A percentile compares a stretch with the other conserved stretches of the same genome.
Evolutionary conservation across 2,888 invertebrate species (phyloP).

Genomic region (Seladonia tumulorum): DNA sequence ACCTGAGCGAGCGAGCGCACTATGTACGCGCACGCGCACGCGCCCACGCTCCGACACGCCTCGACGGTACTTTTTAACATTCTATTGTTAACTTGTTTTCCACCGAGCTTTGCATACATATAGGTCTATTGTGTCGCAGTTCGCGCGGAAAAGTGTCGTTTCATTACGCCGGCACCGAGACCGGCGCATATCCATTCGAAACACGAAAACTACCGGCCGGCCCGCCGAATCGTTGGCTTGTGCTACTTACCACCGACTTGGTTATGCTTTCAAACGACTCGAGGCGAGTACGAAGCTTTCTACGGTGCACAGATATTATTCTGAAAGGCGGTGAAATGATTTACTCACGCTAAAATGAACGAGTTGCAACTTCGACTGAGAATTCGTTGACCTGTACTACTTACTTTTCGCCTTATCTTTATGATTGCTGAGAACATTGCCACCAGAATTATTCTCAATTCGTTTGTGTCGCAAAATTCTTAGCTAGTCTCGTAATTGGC

Average conservation of each 20-base stretch:
- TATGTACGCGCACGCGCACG: not conserved
- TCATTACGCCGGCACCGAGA: not conserved
- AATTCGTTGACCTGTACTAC: not conserved
- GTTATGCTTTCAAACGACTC: not conserved
- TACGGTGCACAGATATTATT: not conserved
- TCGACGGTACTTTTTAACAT: constrained; percentile 33
- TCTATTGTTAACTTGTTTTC: constrained; percentile 4
- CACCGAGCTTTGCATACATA: constrained; percentile 4
- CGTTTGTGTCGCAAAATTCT: not conserved
- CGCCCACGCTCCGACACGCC: not conserved
- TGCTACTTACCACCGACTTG: not conserved
- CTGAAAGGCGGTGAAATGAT: not conserved
- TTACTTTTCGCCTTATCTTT: not conserved
- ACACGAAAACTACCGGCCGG: not conserved
- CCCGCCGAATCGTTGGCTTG: not conserved
- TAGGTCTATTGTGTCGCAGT: not conserved
- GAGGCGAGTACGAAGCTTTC: not conserved
- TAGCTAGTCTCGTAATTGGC: no score
- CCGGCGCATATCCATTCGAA: not conserved
- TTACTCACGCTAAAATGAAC: no score
- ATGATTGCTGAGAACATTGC: not conserved
- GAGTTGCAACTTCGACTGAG: not conserved
- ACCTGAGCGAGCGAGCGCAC: not conserved
- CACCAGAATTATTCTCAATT: not conserved
- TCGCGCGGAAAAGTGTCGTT: not conserved